Base-by-base conservation (phyloP, 1,140 invertebrate species). In the Phocides pigmalion region DNA sequence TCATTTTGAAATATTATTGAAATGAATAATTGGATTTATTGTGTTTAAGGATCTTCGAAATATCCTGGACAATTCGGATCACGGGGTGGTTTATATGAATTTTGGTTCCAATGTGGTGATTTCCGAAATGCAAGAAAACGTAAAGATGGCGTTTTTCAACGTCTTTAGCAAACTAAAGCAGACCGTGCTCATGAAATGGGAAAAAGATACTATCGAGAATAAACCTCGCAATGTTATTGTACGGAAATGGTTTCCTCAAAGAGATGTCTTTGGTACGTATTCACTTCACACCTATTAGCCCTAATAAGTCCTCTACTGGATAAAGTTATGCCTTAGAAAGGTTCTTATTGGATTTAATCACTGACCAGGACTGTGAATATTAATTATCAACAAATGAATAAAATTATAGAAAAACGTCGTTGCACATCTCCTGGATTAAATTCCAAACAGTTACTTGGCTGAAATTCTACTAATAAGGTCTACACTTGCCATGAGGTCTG, bases 61-160 rank as follows among this genome's bases (percentile, higher is more conserved):
- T 12, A 93, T 93, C 63, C 78, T 94, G 4, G 90, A 93, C 51
- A 84, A 83, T 49, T 84, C 93, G 0, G 32, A 46, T 14, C 12
- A 46, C 32, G 54, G 54, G 0, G 22, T 58, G 11, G 15, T 58
- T 8, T 58, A 58, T 8, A 58, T 58, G 54, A 58, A 58, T 46
- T 58, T 58, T 46, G 54, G 54, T 19, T 32, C 54, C 16, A 58
- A 58, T 46, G 16, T 58, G 6, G 35, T 58, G 1, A 32, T 58
- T 12, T 46, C 54, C 9, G 54, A 58, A 3, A 58, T 58, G 54
- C 41, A 58, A 11, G 41, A 41, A 16, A 37, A 16, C 3, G 46
- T 46, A 58, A 17, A 17, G n/a, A n/a, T 11, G 11, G 54, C 54
- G 25, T 46, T 58, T 15, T 58, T 58, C 0, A 58, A 58, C 22